Evolutionary conservation across 2,888 invertebrate species (phyloP).

Genomic region (Trimorus sp.): DNA sequence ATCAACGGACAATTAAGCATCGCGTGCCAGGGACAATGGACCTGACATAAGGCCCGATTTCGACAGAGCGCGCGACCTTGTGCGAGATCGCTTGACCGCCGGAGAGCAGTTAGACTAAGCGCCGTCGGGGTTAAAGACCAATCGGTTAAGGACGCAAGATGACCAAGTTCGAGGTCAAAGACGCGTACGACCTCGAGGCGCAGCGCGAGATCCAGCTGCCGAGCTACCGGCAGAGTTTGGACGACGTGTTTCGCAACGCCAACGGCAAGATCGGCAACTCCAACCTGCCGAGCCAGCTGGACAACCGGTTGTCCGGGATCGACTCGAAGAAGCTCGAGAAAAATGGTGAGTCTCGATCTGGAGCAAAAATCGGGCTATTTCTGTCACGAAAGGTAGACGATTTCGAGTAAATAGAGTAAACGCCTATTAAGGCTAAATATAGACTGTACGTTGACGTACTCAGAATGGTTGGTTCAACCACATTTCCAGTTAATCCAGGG

Average conservation of each 20-base stretch:
- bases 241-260: slow-evolving; percentile 68
- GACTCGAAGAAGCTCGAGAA: slow-evolving; percentile 67
- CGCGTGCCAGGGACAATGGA: slow-evolving; percentile 67
- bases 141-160: slow-evolving; percentile 34
- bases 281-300: slow-evolving; percentile 67
- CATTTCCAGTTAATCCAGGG: too few relatives aligned
- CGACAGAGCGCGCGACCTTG: slow-evolving; percentile 38
- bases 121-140: slow-evolving; percentile 1
- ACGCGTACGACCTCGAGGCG: slow-evolving; percentile 72
- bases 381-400: too few relatives aligned
- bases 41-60: slow-evolving; percentile 60
- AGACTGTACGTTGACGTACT: too few relatives aligned
- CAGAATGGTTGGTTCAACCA: too few relatives aligned
- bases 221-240: slow-evolving; percentile 73
- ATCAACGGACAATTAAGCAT: background rate
- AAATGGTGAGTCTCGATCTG: slow-evolving; percentile 67
- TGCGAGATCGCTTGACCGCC: slow-evolving; percentile 4
- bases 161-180: slow-evolving; percentile 75
- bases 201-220: slow-evolving; percentile 75
- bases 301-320: slow-evolving; percentile 69
- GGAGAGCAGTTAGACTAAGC: background rate
- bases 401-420: too few relatives aligned
- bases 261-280: slow-evolving; percentile 65
- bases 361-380: too few relatives aligned
- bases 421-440: too few relatives aligned